Evolutionary conservation across 2,797 vertebrate species (phyloP).

Genomic region (Chaetodon trifasciatus): DNA sequence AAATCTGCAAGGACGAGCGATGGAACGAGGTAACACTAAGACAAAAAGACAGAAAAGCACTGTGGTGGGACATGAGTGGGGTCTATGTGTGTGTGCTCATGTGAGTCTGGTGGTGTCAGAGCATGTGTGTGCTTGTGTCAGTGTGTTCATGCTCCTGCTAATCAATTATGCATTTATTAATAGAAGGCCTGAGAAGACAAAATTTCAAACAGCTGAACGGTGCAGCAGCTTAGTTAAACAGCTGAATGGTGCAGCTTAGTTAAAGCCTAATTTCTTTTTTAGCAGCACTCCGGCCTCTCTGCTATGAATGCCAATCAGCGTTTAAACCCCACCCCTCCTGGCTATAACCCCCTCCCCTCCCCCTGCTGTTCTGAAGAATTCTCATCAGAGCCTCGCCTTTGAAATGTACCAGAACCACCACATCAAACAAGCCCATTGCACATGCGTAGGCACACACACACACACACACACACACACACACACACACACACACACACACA

Average conservation of each 20-base stretch:
- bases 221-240: slow-evolving; percentile 86
- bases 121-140: slow-evolving; percentile 70
- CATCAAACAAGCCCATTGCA: slow-evolving; percentile 82
- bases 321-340: slow-evolving; percentile 81
- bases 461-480: slow-evolving; percentile 12
- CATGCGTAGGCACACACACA: slow-evolving; percentile 63
- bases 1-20: slow-evolving; percentile 62
- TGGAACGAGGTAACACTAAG: slow-evolving; percentile 62
- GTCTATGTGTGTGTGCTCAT: slow-evolving; percentile 39
- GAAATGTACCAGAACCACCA: slow-evolving; percentile 85
- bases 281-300: slow-evolving; percentile 82
- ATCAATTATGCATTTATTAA: slow-evolving; percentile 88
- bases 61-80: slow-evolving; percentile 39
- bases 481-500: background rate
- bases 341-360: slow-evolving; percentile 71
- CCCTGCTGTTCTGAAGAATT: slow-evolving; percentile 83
- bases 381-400: slow-evolving; percentile 84
- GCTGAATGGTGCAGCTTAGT: slow-evolving; percentile 86
- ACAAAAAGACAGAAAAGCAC: slow-evolving; percentile 44
- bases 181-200: slow-evolving; percentile 86
- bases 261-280: slow-evolving; percentile 87
- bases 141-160: slow-evolving; percentile 78
- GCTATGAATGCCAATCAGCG: slow-evolving; percentile 86
- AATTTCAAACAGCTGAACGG: slow-evolving; percentile 85
- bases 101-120: slow-evolving; percentile 41